A percentile compares a stretch with the other conserved stretches of the same genome.
Evolutionary conservation across 1,140 invertebrate genomes (phyloP).

Genomic region (Euura lappo): DNA sequence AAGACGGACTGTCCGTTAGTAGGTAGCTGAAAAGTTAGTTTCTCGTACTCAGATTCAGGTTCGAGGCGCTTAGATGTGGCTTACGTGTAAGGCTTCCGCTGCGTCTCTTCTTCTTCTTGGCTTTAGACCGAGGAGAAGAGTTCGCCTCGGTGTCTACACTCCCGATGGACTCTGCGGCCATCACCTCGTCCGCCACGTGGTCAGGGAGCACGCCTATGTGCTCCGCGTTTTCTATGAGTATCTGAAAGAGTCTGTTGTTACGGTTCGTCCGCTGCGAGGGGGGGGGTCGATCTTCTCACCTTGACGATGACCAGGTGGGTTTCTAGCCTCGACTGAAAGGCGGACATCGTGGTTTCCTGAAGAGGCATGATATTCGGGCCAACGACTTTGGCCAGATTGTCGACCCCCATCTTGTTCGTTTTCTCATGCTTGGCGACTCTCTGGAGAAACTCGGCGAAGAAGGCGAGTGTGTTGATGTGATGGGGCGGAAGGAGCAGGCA

Average conservation of each 20-base stretch:
- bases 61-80: slow-evolving; percentile 49
- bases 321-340: slow-evolving; percentile 65
- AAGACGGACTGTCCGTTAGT: too few relatives aligned
- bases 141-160: slow-evolving; percentile 62
- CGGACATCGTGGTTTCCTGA: slow-evolving; percentile 63
- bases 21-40: too few relatives aligned
- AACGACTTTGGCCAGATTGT: slow-evolving; percentile 81
- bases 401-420: slow-evolving; percentile 82
- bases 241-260: slow-evolving; percentile 57
- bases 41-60: slow-evolving; percentile 46
- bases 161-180: slow-evolving; percentile 57
- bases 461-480: slow-evolving; percentile 72
- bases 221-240: slow-evolving; percentile 78
- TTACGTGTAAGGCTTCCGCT: slow-evolving; percentile 85
- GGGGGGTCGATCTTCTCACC: slow-evolving; percentile 43
- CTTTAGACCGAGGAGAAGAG: slow-evolving; percentile 54
- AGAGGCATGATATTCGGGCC: slow-evolving; percentile 85
- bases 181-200: slow-evolving; percentile 53
- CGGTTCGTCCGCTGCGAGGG: too few relatives aligned
- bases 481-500: slow-evolving; percentile 70
- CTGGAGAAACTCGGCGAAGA: slow-evolving; percentile 71
- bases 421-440: slow-evolving; percentile 66
- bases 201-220: slow-evolving; percentile 75
- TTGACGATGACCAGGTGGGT: slow-evolving; percentile 69
- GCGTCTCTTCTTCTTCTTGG: slow-evolving; percentile 74